A percentile compares a stretch with the other conserved stretches of the same genome.
Evolutionary conservation across 2,797 vertebrate genomes (phyloP).

Genomic region (Momotus momota): DNA sequence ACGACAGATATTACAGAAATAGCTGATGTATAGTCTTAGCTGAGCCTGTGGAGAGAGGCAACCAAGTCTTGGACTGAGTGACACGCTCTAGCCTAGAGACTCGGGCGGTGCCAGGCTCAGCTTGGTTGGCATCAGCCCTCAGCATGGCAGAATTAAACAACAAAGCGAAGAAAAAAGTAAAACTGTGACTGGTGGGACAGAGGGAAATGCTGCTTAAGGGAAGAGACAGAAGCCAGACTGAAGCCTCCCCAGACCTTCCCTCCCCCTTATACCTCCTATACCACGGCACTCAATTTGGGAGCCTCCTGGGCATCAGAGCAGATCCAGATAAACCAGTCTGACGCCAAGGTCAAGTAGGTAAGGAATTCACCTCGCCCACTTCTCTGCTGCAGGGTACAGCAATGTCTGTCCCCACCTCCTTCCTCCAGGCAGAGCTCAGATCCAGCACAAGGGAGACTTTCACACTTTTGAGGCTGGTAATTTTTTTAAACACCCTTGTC

Average conservation of each 20-base stretch:
- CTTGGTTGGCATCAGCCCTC: not conserved
- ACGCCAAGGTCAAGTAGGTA: not conserved
- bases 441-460: not conserved
- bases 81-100: not conserved
- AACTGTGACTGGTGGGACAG: not conserved
- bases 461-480: not conserved
- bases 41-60: not conserved
- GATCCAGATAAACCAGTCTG: conserved; percentile 3
- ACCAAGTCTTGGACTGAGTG: not conserved
- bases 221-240: not conserved
- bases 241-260: not conserved
- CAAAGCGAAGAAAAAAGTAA: not conserved
- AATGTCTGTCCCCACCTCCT: not conserved
- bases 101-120: not conserved
- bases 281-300: not conserved
- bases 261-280: not conserved
- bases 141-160: fast-evolving
- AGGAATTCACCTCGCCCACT: not conserved
- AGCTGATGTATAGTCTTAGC: not conserved
- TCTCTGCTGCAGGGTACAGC: not conserved
- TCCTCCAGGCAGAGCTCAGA: not conserved
- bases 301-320: not conserved
- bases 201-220: not conserved
- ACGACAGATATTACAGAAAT: not conserved
- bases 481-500: not conserved